Percentiles rank a stretch among this genome's conserved stretches.
Conservation (phyloP, 2,113 vertebrate genomes). For the Nycticryphes semicollaris region DNA sequence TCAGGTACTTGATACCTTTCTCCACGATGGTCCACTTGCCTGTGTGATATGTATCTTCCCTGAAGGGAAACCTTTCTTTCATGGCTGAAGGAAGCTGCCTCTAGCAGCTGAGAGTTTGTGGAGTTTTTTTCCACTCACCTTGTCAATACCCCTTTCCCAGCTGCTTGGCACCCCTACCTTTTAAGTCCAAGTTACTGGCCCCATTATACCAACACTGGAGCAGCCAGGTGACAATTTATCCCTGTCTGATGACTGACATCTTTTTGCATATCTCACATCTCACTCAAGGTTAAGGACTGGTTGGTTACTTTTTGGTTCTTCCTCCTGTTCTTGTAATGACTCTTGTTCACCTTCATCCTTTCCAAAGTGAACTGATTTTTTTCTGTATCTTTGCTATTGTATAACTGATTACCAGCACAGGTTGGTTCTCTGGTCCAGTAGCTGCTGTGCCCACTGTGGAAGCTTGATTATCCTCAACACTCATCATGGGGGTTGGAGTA, state of each 20-base stretch:
- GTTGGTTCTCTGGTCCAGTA: background rate
- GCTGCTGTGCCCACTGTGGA: background rate
- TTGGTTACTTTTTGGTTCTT: background rate
- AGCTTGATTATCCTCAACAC: too few relatives aligned
- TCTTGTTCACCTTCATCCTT: background rate
- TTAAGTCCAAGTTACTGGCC: background rate
- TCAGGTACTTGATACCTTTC: background rate
- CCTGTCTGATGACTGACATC: background rate
- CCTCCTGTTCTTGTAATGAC: background rate
- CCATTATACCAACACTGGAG: background rate
- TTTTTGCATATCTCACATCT: background rate
- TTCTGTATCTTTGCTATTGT: background rate
- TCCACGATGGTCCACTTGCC: background rate
- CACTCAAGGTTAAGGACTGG: background rate
- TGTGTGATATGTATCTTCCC: background rate
- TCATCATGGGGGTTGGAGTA: background rate
- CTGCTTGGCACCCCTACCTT: background rate
- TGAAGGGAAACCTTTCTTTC: too few relatives aligned
- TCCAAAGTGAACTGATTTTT: background rate
- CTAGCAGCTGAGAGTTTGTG: too few relatives aligned
- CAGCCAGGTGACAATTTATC: background rate
- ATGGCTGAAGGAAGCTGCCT: too few relatives aligned
- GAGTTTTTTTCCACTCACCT: too few relatives aligned
- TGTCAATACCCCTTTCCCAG: too few relatives aligned
- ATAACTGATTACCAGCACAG: background rate